Conservation (phyloP, 2,113 vertebrate genomes). For the Stigmatopora nigra region DNA sequence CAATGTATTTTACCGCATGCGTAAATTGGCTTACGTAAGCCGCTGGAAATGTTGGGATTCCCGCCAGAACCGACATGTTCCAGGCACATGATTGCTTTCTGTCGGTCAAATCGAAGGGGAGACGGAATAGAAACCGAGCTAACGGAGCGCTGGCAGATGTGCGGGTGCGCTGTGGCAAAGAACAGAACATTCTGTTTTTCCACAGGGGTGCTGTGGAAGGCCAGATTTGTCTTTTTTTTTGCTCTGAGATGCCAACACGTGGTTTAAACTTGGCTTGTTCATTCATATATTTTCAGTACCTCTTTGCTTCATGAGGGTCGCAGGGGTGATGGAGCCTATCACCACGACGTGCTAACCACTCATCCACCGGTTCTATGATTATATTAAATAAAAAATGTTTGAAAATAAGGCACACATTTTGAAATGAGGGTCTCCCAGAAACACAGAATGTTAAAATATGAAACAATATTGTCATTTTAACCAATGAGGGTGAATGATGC, state of each 20-base stretch:
- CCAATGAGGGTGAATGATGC: too few species aligned
- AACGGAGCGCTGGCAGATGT: conserved; percentile 32
- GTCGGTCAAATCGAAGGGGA: conserved; percentile 26
- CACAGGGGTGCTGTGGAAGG: conserved; percentile 36
- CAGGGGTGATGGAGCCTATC: too few species aligned
- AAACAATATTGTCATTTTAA: too few species aligned
- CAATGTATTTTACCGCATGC: too few species aligned
- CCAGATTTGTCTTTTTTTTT: conserved; percentile 38
- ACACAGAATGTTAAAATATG: too few species aligned
- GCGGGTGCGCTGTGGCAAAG: conserved; percentile 31
- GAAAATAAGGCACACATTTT: too few species aligned
- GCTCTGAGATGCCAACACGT: conserved; percentile 39
- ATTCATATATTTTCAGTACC: conserved; percentile 18
- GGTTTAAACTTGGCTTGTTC: conserved; percentile 31
- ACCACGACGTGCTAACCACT: too few species aligned
- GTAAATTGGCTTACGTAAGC: conserved; percentile 39
- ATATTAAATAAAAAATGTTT: too few species aligned
- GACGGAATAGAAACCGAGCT: conserved; percentile 34
- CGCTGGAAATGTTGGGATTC: conserved; percentile 28
- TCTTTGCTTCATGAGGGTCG: too few species aligned
- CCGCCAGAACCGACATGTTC: conserved; percentile 39
- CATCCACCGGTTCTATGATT: too few species aligned
- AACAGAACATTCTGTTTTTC: conserved; percentile 28
- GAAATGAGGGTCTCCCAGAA: too few species aligned
- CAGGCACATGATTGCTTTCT: conserved; percentile 56